Base-by-base conservation (phyloP, 2,888 invertebrate genomes). In the Phoenoteleia sp. region DNA sequence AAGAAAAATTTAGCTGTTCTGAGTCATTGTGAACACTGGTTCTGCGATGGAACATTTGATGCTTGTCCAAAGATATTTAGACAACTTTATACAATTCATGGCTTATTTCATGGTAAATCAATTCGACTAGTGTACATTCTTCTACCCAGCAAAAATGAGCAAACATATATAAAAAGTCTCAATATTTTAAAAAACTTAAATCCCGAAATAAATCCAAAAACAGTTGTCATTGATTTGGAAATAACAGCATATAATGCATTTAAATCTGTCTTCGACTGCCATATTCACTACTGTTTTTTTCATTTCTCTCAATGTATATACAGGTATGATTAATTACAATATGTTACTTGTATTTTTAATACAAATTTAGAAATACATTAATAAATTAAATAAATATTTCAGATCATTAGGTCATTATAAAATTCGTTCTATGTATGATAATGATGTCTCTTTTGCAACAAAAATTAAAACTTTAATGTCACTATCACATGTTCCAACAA, bases 401-500 rank as follows among this genome's bases (percentile, higher is more conserved):
- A 67, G 67, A 67, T 52, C 7, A 9, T 62, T 74, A 52, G 36
- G 62, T 5, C 13, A 17, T 6, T 56, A 60, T n/a, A 33, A 75
- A 13, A 9, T 75, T 19, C 17, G 29, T 29, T 75, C 75, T 1
- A 54, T 75, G 62, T 75, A 64, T 19, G 33, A 75, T 33, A 64
- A 21, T 21, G 23, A 64, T 23, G 52, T 75, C 1, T 0, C 36
- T 1, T 75, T 75, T 42, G 52, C 75, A 17, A 75, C 64, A 11
- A 52, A 75, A 64, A 64, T 75, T 1, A 64, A 75, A 42, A 36
- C 17, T 0, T 21, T 75, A 15, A 6, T 64, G 0, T 13, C 64
- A 13, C 42, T 75, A 23, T 25, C 75, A 2, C 42, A 64, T 64
- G 64, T 75, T 42, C 75, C 75, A 13, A 5, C 21, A 11, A 13